Percentiles rank a stretch among this genome's conserved stretches.
Evolutionary conservation across 2,888 invertebrate genomes (phyloP).

Genomic region (Drosophila cyrtoloma): DNA sequence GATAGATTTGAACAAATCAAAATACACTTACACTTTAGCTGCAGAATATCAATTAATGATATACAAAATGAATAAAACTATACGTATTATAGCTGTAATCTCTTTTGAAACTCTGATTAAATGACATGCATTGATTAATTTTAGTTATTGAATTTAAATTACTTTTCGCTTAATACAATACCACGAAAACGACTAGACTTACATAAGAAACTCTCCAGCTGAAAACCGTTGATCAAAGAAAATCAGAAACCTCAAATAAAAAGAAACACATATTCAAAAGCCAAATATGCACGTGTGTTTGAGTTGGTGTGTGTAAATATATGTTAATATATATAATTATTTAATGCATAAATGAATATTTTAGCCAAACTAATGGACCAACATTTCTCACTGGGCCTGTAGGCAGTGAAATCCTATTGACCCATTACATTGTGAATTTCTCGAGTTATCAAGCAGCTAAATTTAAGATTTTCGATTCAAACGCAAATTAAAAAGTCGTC

Average conservation of each 20-base stretch:
- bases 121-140: neutral
- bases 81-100: neutral
- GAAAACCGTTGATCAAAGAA: slow-evolving; percentile 5
- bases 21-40: no score
- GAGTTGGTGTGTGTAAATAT: neutral
- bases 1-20: neutral
- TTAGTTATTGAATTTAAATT: slow-evolving; percentile 3
- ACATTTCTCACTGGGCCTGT: slow-evolving; percentile 33
- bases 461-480: neutral
- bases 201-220: slow-evolving; percentile 23
- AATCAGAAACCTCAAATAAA: neutral
- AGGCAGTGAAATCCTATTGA: slow-evolving; percentile 56
- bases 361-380: slow-evolving; percentile 27
- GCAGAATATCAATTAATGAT: neutral
- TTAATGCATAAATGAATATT: slow-evolving; percentile 47
- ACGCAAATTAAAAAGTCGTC: slow-evolving; percentile 3
- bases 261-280: neutral
- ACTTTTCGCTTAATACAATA: slow-evolving; percentile 5
- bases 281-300: slow-evolving; percentile 1
- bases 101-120: neutral
- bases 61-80: neutral
- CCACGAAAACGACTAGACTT: neutral
- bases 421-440: slow-evolving; percentile 9
- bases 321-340: slow-evolving; percentile 28
- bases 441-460: slow-evolving; percentile 4